Conservation (phyloP, 2,797 vertebrate genomes). For the Ceyx erithaca region DNA sequence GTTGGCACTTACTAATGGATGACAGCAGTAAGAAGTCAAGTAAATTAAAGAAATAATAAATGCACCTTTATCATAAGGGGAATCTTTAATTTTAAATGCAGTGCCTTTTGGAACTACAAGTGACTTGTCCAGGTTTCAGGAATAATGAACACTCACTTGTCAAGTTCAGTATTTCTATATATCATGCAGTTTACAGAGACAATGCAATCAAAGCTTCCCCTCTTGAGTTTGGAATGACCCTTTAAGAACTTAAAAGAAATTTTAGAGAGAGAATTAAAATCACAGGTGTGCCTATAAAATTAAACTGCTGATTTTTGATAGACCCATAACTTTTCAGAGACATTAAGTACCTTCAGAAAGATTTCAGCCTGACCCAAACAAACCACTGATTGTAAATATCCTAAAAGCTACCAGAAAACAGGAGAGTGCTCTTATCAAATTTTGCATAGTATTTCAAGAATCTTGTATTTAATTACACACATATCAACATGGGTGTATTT, state of each 20-base stretch:
- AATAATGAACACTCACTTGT: not conserved
- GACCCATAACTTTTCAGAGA: not conserved
- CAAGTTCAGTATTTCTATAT: not conserved
- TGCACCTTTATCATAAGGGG: not conserved
- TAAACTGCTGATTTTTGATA: not conserved
- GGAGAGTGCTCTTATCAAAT: not conserved
- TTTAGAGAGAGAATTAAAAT: slow-evolving; percentile 29
- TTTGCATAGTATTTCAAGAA: not conserved
- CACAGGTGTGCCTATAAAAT: not conserved
- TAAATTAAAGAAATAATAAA: not conserved
- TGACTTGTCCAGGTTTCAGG: not conserved
- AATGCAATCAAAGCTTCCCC: not conserved
- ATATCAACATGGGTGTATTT: accelerated
- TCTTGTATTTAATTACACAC: not conserved
- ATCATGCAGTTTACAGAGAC: not conserved
- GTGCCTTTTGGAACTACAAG: not conserved
- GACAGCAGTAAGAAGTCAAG: not conserved
- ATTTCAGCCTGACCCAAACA: not conserved
- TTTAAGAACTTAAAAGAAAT: slow-evolving; percentile 27
- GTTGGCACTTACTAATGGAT: not conserved
- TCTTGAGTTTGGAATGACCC: not conserved
- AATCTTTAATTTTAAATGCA: not conserved
- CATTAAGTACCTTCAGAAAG: slow-evolving; percentile 6
- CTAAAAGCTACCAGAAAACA: not conserved
- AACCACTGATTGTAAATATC: not conserved